These are phyloP conservation scores for Diloba caeruleocephala DNA, from an alignment of 2,888 invertebrate genomes.

Conservation along the genomic window DNA sequence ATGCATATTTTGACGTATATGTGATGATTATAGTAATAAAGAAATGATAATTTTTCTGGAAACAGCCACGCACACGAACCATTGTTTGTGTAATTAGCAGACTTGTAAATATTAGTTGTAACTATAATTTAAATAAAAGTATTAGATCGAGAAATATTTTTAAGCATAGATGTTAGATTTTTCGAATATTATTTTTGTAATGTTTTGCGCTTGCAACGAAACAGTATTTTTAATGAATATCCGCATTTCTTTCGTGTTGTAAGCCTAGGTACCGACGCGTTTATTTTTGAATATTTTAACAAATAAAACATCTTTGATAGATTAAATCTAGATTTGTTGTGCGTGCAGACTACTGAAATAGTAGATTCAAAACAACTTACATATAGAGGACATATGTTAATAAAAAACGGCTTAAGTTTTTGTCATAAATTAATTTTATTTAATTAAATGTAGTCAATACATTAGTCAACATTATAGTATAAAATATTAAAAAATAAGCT, in stretches of 20 bases:
- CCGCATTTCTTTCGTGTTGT: slow-evolving; percentile 45
- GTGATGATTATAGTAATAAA: slow-evolving; percentile 42
- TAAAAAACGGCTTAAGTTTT: too few species aligned
- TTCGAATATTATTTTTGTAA: slow-evolving; percentile 80
- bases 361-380: too few species aligned
- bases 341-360: too few species aligned
- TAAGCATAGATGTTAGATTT: slow-evolving; percentile 73
- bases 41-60: slow-evolving; percentile 28
- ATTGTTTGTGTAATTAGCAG: slow-evolving; percentile 59
- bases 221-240: slow-evolving; percentile 74
- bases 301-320: too few species aligned
- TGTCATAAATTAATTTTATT: too few species aligned
- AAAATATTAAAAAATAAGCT: too few species aligned
- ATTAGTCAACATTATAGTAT: too few species aligned
- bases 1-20: slow-evolving; percentile 44
- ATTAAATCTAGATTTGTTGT: too few species aligned
- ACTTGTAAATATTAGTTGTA: slow-evolving; percentile 80
- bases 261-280: slow-evolving; percentile 17
- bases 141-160: slow-evolving; percentile 78
- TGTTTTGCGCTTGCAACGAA: slow-evolving; percentile 85
- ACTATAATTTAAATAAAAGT: slow-evolving; percentile 69
- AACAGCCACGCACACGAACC: slow-evolving; percentile 52
- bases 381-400: too few species aligned
- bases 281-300: slow-evolving; percentile 36
- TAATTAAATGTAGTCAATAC: too few species aligned